These are phyloP conservation scores for Polypedilum pembai DNA, from an alignment of 1,140 invertebrate species.

Conservation along the genomic window DNA sequence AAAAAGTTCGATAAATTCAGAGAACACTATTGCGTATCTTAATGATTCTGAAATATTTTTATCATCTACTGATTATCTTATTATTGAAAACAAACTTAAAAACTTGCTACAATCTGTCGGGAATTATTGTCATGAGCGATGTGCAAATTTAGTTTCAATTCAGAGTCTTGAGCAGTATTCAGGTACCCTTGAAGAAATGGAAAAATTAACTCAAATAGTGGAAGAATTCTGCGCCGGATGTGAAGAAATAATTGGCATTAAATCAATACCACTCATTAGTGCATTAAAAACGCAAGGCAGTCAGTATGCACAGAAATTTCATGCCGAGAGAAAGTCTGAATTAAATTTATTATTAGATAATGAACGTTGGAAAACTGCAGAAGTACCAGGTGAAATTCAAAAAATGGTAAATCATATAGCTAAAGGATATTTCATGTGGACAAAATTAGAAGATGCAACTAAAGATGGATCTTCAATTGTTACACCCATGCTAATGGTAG, in stretches of 20 bases:
- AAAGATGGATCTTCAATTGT: slow-evolving; percentile 34
- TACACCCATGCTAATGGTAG: slow-evolving; percentile 58
- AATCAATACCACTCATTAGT: slow-evolving; percentile 69
- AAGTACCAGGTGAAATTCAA: slow-evolving; percentile 82
- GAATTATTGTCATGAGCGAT: slow-evolving; percentile 85
- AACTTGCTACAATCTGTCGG: slow-evolving; percentile 72
- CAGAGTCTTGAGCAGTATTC: slow-evolving; percentile 60
- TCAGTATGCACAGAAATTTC: slow-evolving; percentile 85
- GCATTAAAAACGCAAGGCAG: slow-evolving; percentile 82
- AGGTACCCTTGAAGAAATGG: slow-evolving; percentile 65
- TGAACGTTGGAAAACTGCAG: slow-evolving; percentile 90
- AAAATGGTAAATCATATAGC: slow-evolving; percentile 68
- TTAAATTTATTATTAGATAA: slow-evolving; percentile 75
- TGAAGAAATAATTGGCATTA: slow-evolving; percentile 67
- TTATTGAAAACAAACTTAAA: slow-evolving; percentile 60
- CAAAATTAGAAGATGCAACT: slow-evolving; percentile 43
- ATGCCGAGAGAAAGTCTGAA: slow-evolving; percentile 79
- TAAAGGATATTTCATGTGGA: slow-evolving; percentile 43
- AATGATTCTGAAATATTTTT: slow-evolving; percentile 60
- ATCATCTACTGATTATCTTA: slow-evolving; percentile 57
- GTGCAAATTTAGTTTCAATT: slow-evolving; percentile 75
- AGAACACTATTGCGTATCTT: slow-evolving; percentile 37
- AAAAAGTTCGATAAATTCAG: slow-evolving; percentile 37
- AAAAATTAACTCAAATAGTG: slow-evolving; percentile 66
- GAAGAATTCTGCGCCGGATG: slow-evolving; percentile 71